A percentile compares a stretch with the other conserved stretches of the same genome.
Conservation (phyloP, 1,140 invertebrate genomes). For the Mizuhopecten yessoensis region DNA sequence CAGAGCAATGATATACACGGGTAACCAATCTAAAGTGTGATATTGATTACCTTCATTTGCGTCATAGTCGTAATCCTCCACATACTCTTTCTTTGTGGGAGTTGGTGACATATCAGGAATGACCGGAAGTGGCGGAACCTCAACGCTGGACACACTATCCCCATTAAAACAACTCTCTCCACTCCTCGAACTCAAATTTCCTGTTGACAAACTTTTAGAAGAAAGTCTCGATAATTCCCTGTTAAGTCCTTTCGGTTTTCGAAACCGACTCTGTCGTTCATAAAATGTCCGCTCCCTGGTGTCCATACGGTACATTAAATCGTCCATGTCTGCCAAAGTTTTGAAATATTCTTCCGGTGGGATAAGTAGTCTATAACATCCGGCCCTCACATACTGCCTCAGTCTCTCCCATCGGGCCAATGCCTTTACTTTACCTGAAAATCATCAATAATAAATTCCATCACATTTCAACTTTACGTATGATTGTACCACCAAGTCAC, state of each 20-base stretch:
- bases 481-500: neutral
- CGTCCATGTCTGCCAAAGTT: slow-evolving; percentile 1
- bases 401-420: slow-evolving; percentile 15
- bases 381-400: slow-evolving; percentile 10
- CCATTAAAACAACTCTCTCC: neutral
- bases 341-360: slow-evolving; percentile 13
- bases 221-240: neutral
- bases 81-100: neutral
- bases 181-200: neutral
- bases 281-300: neutral
- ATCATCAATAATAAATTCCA: neutral
- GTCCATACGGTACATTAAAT: neutral
- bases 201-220: neutral
- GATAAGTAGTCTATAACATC: neutral
- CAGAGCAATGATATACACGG: neutral
- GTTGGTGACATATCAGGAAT: slow-evolving; percentile 11
- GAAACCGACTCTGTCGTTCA: neutral
- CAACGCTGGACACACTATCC: neutral
- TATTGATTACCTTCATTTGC: slow-evolving; percentile 25
- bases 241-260: neutral
- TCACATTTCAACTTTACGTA: neutral
- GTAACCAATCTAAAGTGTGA: no score
- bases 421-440: slow-evolving; percentile 22
- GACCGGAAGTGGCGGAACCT: neutral
- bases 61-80: neutral